Conservation (phyloP, 1,140 invertebrate species). For the Dreissena polymorpha region DNA sequence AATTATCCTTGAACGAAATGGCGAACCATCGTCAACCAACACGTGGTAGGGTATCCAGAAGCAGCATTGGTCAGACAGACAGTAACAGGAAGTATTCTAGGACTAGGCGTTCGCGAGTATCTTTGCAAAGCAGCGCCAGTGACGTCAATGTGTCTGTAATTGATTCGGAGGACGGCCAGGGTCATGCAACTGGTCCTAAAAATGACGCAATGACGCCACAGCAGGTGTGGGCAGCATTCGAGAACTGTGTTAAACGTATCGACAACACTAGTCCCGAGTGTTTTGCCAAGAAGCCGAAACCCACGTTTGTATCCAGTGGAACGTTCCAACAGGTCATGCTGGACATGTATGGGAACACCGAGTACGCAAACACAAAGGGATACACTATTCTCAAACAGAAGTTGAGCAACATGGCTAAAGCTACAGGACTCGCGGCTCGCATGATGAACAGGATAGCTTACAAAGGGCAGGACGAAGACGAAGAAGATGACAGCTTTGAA, state of each 20-base stretch:
- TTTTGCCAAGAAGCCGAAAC: conserved; percentile 33
- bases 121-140: no score
- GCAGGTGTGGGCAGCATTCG: conserved; percentile 55
- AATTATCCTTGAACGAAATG: no score
- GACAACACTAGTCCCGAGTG: conserved; percentile 38
- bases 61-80: no score
- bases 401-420: conserved; percentile 21
- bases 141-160: no score
- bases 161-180: no score
- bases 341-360: conserved; percentile 60
- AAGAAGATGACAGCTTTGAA: conserved; percentile 22
- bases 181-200: neutral
- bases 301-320: conserved; percentile 56
- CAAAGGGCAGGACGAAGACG: neutral
- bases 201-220: neutral
- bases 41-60: no score
- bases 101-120: no score
- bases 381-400: conserved; percentile 23
- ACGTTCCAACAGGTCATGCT: conserved; percentile 63
- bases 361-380: conserved; percentile 51
- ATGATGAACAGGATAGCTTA: conserved; percentile 23
- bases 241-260: conserved; percentile 57
- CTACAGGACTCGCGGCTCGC: conserved; percentile 25
- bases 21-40: no score
- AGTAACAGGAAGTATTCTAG: no score